phyloP scores from a whole-genome alignment of 2,113 vertebrate species.

The Osmerus mordax region DNA sequence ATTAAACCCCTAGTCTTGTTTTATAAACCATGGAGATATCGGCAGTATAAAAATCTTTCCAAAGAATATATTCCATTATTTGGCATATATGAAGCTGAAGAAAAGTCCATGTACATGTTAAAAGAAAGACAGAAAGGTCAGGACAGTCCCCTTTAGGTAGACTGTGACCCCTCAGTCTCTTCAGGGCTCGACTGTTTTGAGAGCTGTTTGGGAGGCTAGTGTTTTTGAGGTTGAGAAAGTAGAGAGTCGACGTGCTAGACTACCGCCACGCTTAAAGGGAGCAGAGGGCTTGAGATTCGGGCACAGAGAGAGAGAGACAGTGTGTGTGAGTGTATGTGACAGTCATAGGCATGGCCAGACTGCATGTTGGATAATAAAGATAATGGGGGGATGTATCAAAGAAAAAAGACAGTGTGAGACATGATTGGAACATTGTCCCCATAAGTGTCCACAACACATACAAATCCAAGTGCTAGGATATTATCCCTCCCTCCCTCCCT shows the following conservation, averaged over 20 bases:
- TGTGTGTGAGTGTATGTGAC: slow-evolving; percentile 4
- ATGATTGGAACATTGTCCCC: not conserved
- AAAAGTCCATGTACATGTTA: no score
- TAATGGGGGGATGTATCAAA: not conserved
- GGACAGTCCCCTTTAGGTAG: no score
- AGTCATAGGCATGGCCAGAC: not conserved
- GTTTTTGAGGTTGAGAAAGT: slow-evolving; percentile 8
- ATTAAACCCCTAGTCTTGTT: no score
- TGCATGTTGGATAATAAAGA: not conserved
- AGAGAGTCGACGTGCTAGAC: not conserved
- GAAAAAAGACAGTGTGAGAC: not conserved
- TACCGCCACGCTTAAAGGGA: not conserved
- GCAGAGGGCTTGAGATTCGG: not conserved
- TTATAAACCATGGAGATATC: no score
- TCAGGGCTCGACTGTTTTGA: not conserved
- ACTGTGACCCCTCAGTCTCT: no score
- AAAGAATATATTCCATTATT: no score
- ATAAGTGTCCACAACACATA: not conserved
- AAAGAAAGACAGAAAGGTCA: no score
- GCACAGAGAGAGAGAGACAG: not conserved
- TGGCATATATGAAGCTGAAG: no score
- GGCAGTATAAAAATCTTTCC: no score
- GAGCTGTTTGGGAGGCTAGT: not conserved
- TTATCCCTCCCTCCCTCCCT: no score
- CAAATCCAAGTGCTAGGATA: not conserved